phyloP scores from a whole-genome alignment of 1,140 invertebrate genomes.

The Gonioctena quinquepunctata region DNA sequence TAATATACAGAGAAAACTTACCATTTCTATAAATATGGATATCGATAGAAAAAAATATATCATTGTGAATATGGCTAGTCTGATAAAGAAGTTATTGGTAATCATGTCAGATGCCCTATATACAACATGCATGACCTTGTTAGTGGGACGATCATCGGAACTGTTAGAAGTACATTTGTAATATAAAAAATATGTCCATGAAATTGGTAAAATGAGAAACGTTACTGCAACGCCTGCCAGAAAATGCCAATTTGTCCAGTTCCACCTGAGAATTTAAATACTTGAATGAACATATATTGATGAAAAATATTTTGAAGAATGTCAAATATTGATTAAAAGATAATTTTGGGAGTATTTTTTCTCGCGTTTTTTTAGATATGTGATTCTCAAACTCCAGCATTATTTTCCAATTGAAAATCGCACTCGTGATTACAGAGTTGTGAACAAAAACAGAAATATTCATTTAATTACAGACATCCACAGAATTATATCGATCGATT shows the following conservation, averaged over 20 bases:
- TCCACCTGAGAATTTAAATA: conserved; percentile 58
- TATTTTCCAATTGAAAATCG: too few species aligned
- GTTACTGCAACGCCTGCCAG: conserved; percentile 35
- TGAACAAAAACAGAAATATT: too few species aligned
- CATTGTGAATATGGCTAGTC: conserved; percentile 68
- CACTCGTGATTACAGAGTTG: too few species aligned
- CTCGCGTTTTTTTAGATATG: too few species aligned
- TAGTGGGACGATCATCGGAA: conserved; percentile 23
- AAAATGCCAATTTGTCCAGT: conserved; percentile 59
- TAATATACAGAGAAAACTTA: conserved; percentile 47
- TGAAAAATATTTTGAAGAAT: too few species aligned
- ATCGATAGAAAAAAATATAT: conserved; percentile 66
- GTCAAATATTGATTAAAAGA: too few species aligned
- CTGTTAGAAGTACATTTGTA: conserved; percentile 47
- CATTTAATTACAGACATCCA: too few species aligned
- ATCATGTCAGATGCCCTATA: conserved; percentile 60
- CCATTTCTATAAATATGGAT: conserved; percentile 69
- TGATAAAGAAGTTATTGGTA: conserved; percentile 64
- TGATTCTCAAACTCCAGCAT: too few species aligned
- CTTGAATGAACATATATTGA: too few species aligned
- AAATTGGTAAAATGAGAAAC: conserved; percentile 50
- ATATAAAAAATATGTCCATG: conserved; percentile 28
- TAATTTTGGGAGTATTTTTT: too few species aligned
- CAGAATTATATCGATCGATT: too few species aligned
- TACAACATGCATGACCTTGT: conserved; percentile 38